Evolutionary conservation across 2,888 invertebrate species (phyloP), one percentile per base, ranked within the genome.

Genomic region (Germaria angustata): DNA sequence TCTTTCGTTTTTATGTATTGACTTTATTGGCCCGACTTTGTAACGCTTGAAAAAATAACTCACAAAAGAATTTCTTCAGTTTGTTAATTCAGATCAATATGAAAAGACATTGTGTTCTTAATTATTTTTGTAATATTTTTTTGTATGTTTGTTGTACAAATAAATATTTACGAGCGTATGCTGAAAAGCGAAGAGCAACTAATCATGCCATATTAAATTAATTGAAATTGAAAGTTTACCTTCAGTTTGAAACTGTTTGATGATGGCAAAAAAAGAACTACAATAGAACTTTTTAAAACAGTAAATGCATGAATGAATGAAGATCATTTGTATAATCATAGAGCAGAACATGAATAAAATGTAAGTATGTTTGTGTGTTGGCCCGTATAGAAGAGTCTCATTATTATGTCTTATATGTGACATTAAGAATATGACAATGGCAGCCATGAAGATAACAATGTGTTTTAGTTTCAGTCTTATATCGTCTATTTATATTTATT

Each of bases 181-280:
- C 17, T 53, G 34, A 78, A 63, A 55, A 49, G 46, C 72, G 53
- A 73, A 80, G 44, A 73, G 46, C 79, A 65, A 82, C 75, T 66
- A 71, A 71, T 82, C 82, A 82, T 44, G 46, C 82, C 79, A 72
- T 76, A 79, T 76, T 79, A 44, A 79, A 28, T 28, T 82, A 82
- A 82, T 79, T 75, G 59, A 71, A 79, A 79, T 61, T 76, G 75
- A 82, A 82, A 82, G 82, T 82, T 82, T 82, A 66, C 75, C 82
- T 82, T 82, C 82, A 66, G 24, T 61, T 71, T 41, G 24, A 59
- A 51, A 59, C 51, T 44, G 34, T 66, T 77, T 69, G 49, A 53
- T 44, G 22, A 69, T 61, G 36, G 49, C 22, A 49, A 17, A 36
- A 28, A 17, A 41, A 4, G 20, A 24, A 36, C n/a, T 39, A n/a